Evolutionary conservation across 1,140 invertebrate species (phyloP).

Genomic region (Drosophila biarmipes): DNA sequence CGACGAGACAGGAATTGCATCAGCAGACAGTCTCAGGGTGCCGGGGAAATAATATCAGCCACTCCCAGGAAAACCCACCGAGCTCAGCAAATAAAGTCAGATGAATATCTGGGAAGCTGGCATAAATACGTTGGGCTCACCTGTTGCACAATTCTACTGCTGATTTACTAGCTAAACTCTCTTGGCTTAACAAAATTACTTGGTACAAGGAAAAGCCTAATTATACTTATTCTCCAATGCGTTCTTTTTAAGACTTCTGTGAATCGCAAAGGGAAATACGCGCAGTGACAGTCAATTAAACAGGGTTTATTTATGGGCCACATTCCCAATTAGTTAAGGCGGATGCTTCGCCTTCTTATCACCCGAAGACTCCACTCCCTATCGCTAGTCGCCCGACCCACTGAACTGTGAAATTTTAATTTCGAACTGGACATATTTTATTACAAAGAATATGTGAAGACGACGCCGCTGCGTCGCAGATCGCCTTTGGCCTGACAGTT

Average conservation of each 20-base stretch:
- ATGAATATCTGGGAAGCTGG: neutral
- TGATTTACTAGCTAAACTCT: too few species aligned
- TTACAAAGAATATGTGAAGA: conserved; percentile 65
- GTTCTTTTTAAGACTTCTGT: conserved; percentile 90
- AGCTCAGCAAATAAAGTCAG: conserved; percentile 10
- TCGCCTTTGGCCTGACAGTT: conserved; percentile 27
- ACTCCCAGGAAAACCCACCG: neutral
- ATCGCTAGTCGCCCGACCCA: conserved; percentile 43
- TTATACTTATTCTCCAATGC: neutral
- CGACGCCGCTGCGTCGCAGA: conserved; percentile 35
- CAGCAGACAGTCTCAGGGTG: conserved; percentile 9
- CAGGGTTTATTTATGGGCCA: conserved; percentile 63
- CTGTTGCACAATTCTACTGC: neutral
- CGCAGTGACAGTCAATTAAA: conserved; percentile 44
- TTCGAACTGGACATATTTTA: conserved; percentile 60
- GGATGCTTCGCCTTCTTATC: conserved; percentile 64
- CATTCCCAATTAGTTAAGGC: conserved; percentile 64
- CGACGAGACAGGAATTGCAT: conserved; percentile 30
- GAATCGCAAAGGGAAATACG: conserved; percentile 57
- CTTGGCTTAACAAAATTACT: neutral
- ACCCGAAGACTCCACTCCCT: conserved; percentile 39
- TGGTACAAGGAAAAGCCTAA: neutral
- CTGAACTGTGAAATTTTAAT: conserved; percentile 81
- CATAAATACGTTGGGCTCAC: conserved; percentile 6
- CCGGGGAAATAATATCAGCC: conserved; percentile 9